phyloP scores from a whole-genome alignment of 2,113 vertebrate species.

The Nanorana parkeri region DNA sequence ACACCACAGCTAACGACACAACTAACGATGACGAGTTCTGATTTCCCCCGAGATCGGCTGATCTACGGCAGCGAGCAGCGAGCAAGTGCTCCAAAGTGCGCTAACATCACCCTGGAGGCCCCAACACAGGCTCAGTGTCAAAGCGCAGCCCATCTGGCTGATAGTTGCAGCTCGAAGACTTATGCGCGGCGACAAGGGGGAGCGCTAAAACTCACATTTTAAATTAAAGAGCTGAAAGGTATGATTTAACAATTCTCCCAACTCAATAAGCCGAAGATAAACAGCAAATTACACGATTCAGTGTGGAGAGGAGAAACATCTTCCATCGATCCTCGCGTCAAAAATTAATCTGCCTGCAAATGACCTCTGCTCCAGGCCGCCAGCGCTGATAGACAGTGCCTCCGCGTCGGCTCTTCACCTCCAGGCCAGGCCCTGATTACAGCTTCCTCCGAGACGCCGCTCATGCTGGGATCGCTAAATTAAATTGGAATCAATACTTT shows the following conservation, averaged over 20 bases:
- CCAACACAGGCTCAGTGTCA: slow-evolving; percentile 81
- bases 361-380: slow-evolving; percentile 81
- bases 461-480: slow-evolving; percentile 84
- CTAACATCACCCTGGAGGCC: slow-evolving; percentile 80
- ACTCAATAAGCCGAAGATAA: slow-evolving; percentile 91
- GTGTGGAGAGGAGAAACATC: slow-evolving; percentile 81
- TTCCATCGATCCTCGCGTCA: slow-evolving; percentile 88
- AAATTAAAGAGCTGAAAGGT: slow-evolving; percentile 95
- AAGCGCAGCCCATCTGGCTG: slow-evolving; percentile 71
- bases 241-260: slow-evolving; percentile 93
- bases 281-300: slow-evolving; percentile 91
- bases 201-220: slow-evolving; percentile 78
- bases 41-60: slow-evolving; percentile 95
- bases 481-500: slow-evolving; percentile 88
- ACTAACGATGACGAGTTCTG: slow-evolving; percentile 96
- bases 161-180: slow-evolving; percentile 79
- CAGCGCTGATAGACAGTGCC: slow-evolving; percentile 78
- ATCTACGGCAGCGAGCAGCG: slow-evolving; percentile 92
- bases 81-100: slow-evolving; percentile 78
- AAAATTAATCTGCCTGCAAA: slow-evolving; percentile 89
- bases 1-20: slow-evolving; percentile 61
- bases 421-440: slow-evolving; percentile 84
- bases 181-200: slow-evolving; percentile 80
- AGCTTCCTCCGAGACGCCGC: slow-evolving; percentile 81
- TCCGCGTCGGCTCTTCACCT: slow-evolving; percentile 77